Evolutionary conservation across 2,888 invertebrate genomes (phyloP).

Genomic region (Acrocera orbiculus): DNA sequence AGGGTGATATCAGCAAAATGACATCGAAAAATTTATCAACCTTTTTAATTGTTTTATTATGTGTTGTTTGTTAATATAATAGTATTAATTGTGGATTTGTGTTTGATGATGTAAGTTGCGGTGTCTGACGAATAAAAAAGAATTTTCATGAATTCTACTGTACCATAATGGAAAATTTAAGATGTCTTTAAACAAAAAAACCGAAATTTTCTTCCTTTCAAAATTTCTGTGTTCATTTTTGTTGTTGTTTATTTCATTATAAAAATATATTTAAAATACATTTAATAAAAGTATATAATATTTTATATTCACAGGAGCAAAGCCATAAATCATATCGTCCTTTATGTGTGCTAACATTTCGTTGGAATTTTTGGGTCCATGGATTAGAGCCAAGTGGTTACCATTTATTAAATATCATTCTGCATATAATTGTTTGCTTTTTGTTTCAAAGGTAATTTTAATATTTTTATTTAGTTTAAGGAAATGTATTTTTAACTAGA

Average conservation of each 20-base stretch:
- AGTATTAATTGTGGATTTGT: slow-evolving; percentile 87
- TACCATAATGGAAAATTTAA: slow-evolving; percentile 93
- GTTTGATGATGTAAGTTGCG: slow-evolving; percentile 93
- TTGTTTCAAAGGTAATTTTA: too few species aligned
- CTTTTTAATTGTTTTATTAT: too few species aligned
- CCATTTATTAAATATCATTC: slow-evolving; percentile 78
- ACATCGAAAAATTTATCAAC: too few species aligned
- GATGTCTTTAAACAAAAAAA: slow-evolving; percentile 16
- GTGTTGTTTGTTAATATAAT: slow-evolving; percentile 73
- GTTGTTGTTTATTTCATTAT: slow-evolving; percentile 12
- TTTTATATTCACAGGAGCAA: slow-evolving; percentile 66
- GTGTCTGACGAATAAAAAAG: slow-evolving; percentile 92
- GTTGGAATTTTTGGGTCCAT: slow-evolving; percentile 82
- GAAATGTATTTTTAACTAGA: too few species aligned
- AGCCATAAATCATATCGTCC: slow-evolving; percentile 97
- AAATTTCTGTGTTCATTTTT: slow-evolving; percentile 21
- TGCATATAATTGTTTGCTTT: slow-evolving; percentile 77
- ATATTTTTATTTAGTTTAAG: too few species aligned
- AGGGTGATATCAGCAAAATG: too few species aligned
- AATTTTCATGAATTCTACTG: slow-evolving; percentile 97
- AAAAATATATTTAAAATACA: too few species aligned
- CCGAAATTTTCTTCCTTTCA: background rate
- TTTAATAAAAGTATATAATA: too few species aligned
- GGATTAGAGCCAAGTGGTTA: slow-evolving; percentile 85
- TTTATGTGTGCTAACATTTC: slow-evolving; percentile 84